These are phyloP conservation scores for Oscheius sp. DNA, from an alignment of 2,888 invertebrate genomes.

Conservation along the genomic window DNA sequence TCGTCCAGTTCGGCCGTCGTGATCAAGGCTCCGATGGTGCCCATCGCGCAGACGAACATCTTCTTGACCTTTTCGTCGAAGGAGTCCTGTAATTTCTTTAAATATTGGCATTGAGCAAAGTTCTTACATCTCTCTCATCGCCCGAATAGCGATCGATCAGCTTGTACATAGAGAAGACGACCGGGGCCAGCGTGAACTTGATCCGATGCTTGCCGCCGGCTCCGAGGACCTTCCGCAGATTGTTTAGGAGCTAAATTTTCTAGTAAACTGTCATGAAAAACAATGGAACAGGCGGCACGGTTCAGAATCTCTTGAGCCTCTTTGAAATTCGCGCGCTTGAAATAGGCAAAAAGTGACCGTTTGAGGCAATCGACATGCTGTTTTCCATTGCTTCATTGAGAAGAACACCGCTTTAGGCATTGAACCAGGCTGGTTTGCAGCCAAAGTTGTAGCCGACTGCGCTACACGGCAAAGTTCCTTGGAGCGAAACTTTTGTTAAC, in stretches of 20 bases:
- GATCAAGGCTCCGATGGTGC: slow-evolving; percentile 90
- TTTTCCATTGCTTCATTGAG: too few species aligned
- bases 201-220: slow-evolving; percentile 90
- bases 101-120: neutral
- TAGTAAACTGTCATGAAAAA: neutral
- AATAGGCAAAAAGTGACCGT: too few species aligned
- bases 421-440: too few species aligned
- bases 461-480: too few species aligned
- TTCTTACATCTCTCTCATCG: slow-evolving; percentile 45
- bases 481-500: too few species aligned
- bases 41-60: slow-evolving; percentile 97
- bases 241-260: slow-evolving; percentile 83
- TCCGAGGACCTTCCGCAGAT: slow-evolving; percentile 88
- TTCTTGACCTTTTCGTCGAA: slow-evolving; percentile 99
- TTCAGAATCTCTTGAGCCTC: too few species aligned
- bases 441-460: too few species aligned
- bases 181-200: slow-evolving; percentile 89
- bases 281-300: neutral
- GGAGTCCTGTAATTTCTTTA: slow-evolving; percentile 81
- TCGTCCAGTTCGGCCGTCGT: slow-evolving; percentile 92
- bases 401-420: too few species aligned
- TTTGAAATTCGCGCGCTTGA: too few species aligned
- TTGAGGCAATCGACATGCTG: too few species aligned
- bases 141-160: slow-evolving; percentile 77
- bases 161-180: slow-evolving; percentile 92